Percentiles rank a stretch among this genome's conserved stretches.
Conservation (phyloP, 92 coral and sea anemone species). For the Bergia sp. region DNA sequence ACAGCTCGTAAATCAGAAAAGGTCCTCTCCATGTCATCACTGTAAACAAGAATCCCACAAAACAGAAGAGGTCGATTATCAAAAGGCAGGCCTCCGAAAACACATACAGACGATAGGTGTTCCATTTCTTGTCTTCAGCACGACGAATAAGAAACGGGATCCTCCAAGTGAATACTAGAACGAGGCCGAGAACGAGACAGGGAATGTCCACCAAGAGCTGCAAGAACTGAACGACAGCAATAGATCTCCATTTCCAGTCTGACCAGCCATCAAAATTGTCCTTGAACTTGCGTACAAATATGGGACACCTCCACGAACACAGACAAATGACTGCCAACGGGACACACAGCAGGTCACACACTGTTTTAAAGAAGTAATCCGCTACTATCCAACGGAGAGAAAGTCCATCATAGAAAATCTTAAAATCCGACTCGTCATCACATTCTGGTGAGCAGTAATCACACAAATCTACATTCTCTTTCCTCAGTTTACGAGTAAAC, state of each 20-base stretch:
- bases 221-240: slow-evolving; percentile 70
- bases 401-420: slow-evolving; percentile 64
- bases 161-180: slow-evolving; percentile 87
- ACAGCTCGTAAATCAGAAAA: slow-evolving; percentile 59
- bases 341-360: slow-evolving; percentile 85
- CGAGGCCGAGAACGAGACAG: slow-evolving; percentile 74
- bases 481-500: slow-evolving; percentile 51
- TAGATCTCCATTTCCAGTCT: slow-evolving; percentile 82
- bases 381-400: slow-evolving; percentile 72
- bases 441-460: slow-evolving; percentile 47
- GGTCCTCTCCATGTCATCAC: slow-evolving; percentile 92
- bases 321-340: slow-evolving; percentile 81
- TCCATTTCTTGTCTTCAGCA: slow-evolving; percentile 72
- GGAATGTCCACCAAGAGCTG: slow-evolving; percentile 87
- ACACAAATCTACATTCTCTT: slow-evolving; percentile 51
- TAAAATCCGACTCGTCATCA: slow-evolving; percentile 43
- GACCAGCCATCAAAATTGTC: slow-evolving; percentile 68
- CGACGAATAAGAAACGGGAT: slow-evolving; percentile 69
- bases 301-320: slow-evolving; percentile 86
- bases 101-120: slow-evolving; percentile 73
- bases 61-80: slow-evolving; percentile 83
- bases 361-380: slow-evolving; percentile 75
- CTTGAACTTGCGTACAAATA: slow-evolving; percentile 68
- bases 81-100: slow-evolving; percentile 72
- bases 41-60: slow-evolving; percentile 65